Evolutionary conservation across 2,888 invertebrate species (phyloP), one percentile per base, ranked within the genome.

Genomic region (Callimorpha dominula): DNA sequence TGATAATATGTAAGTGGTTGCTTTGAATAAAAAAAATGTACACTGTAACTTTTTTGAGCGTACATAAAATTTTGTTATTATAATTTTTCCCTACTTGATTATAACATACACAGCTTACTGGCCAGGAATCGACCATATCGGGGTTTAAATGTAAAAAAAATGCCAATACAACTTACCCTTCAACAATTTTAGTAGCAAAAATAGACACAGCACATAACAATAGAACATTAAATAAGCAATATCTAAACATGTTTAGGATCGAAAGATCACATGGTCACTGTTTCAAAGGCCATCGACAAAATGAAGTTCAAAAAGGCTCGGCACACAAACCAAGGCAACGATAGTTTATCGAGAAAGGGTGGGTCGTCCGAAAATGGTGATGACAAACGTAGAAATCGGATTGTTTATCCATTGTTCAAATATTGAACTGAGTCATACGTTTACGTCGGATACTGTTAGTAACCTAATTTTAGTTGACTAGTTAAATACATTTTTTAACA

Each of bases 361-460:
- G 92, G 90, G 94, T 85, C 92, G 74, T 77, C 93, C 93, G 76
- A 90, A 94, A 89, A 93, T 87, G 95, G 95, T 85, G 85, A 88
- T 85, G 83, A 89, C 86, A 92, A 94, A 95, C 92, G 85, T 73
- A 86, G 86, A 89, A 92, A 93, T 93, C 93, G 90, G 89, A 92
- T 90, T 91, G 91, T 86, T 85, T 80, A 80, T 83, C 81, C 83
- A 77, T 81, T 84, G 89, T 88, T 88, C 84, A 90, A 82, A 83
- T 78, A 83, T 78, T 81, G 69, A 50, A 64, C n/a, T 73, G 71
- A 81, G 80, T 80, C 84, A 84, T 79, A 73, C 75, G 31, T 79
- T 62, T 49, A 65, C 57, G 42, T 70, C 70, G 73, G 76, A 73
- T 46, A 15, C 40, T 6, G 31, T 70, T 43, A 46, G 64, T 40